Percentiles rank a stretch among this genome's conserved stretches.
These are phyloP conservation scores for Drosophila miranda DNA, from an alignment of 1,140 invertebrate genomes.

Conservation along the genomic window DNA sequence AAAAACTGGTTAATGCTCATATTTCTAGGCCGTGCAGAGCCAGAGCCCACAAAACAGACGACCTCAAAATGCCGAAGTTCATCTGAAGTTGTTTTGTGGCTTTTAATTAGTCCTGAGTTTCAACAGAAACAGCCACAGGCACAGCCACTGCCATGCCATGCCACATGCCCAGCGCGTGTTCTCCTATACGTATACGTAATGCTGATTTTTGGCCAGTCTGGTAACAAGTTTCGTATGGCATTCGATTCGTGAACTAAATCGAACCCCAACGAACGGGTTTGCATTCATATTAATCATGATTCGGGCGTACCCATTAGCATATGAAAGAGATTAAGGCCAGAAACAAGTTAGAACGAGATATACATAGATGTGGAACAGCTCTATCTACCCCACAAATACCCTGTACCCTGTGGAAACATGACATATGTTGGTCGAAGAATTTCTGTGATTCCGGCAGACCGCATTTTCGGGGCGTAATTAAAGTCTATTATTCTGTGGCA, in stretches of 20 bases:
- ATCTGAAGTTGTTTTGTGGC: slow-evolving; percentile 25
- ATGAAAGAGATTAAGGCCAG: slow-evolving; percentile 28
- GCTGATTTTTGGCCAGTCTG: slow-evolving; percentile 59
- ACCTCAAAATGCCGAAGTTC: slow-evolving; percentile 78
- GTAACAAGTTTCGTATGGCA: slow-evolving; percentile 45
- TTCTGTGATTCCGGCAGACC: too few relatives aligned
- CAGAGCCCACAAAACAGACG: slow-evolving; percentile 19
- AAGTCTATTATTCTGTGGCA: slow-evolving; percentile 49
- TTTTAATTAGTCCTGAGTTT: slow-evolving; percentile 63
- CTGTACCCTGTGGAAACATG: too few relatives aligned
- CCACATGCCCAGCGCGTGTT: slow-evolving; percentile 49
- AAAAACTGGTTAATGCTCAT: slow-evolving; percentile 68
- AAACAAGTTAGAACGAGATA: too few relatives aligned
- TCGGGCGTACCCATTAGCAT: slow-evolving; percentile 31
- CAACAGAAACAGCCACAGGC: slow-evolving; percentile 23
- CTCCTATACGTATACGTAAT: slow-evolving; percentile 69
- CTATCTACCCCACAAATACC: too few relatives aligned
- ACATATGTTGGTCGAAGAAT: too few relatives aligned
- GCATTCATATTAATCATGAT: neutral
- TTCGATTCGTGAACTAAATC: too few relatives aligned
- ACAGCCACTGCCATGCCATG: slow-evolving; percentile 20
- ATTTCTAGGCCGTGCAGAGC: slow-evolving; percentile 62
- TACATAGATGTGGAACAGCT: too few relatives aligned
- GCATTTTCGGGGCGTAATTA: slow-evolving; percentile 46
- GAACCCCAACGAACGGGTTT: slow-evolving; percentile 21